These are phyloP conservation scores for Marronus borbonicus DNA, from an alignment of 2,888 invertebrate species.

Conservation along the genomic window DNA sequence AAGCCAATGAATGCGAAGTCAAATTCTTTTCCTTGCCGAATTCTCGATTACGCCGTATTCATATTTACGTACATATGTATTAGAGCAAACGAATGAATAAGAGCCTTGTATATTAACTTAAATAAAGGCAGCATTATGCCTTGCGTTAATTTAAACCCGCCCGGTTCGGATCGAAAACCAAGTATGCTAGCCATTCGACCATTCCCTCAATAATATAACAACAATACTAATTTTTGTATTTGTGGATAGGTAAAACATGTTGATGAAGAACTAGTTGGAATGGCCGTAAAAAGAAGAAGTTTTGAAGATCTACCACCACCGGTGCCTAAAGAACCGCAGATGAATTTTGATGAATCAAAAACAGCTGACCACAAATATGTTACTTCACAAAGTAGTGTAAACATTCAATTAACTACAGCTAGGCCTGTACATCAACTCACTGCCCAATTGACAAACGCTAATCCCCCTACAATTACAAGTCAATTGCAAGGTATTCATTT, in stretches of 20 bases:
- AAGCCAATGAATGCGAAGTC: too few relatives aligned
- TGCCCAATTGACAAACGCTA: slow-evolving; percentile 71
- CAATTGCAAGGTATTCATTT: slow-evolving; percentile 57
- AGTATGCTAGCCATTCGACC: too few relatives aligned
- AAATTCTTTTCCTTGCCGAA: too few relatives aligned
- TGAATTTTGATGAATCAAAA: slow-evolving; percentile 73
- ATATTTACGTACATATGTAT: too few relatives aligned
- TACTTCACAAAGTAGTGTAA: slow-evolving; percentile 54
- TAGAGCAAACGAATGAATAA: too few relatives aligned
- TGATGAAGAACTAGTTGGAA: slow-evolving; percentile 39
- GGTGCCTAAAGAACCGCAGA: slow-evolving; percentile 67
- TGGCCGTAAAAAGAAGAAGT: slow-evolving; percentile 52
- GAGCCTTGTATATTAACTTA: too few relatives aligned
- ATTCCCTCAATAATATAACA: too few relatives aligned
- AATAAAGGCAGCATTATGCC: too few relatives aligned
- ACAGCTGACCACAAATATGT: slow-evolving; percentile 61
- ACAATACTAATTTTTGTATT: not conserved
- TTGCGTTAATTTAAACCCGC: too few relatives aligned
- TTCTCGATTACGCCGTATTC: too few relatives aligned
- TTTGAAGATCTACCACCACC: slow-evolving; percentile 66
- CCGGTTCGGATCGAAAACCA: too few relatives aligned
- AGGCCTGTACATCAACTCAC: slow-evolving; percentile 66
- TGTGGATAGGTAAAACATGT: slow-evolving; percentile 19
- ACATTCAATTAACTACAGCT: slow-evolving; percentile 59
- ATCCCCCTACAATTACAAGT: slow-evolving; percentile 70